phyloP scores from a whole-genome alignment of 1,140 invertebrate species.

The Drosophila cardini region DNA sequence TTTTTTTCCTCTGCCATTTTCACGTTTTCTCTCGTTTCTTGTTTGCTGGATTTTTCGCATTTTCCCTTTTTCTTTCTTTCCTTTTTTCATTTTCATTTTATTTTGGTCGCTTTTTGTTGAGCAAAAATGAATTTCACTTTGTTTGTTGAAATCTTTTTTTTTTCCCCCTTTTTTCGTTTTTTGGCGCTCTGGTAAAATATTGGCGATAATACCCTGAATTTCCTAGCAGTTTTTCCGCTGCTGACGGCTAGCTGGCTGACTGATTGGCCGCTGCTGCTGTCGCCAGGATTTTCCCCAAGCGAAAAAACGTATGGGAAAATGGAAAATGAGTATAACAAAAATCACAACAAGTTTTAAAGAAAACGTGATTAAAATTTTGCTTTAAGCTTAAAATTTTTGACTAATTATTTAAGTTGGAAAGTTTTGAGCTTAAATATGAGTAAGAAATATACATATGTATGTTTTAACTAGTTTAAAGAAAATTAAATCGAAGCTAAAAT shows the following conservation, averaged over 20 bases:
- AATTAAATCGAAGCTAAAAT: too few species aligned
- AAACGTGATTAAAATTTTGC: slow-evolving; percentile 48
- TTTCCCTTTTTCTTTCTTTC: not conserved
- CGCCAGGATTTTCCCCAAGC: not conserved
- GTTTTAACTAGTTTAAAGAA: too few species aligned
- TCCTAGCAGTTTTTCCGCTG: not conserved
- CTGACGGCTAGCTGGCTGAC: too few species aligned
- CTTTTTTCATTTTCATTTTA: slow-evolving; percentile 7
- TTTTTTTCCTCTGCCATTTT: slow-evolving; percentile 38
- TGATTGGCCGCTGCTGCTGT: too few species aligned
- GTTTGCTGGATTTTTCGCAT: slow-evolving; percentile 6
- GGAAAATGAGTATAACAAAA: slow-evolving; percentile 41
- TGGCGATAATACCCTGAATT: slow-evolving; percentile 32
- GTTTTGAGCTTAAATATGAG: too few species aligned
- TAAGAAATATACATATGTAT: too few species aligned
- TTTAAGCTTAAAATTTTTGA: slow-evolving; percentile 1
- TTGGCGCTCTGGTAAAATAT: slow-evolving; percentile 58
- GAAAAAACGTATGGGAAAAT: not conserved
- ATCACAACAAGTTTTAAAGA: slow-evolving; percentile 36
- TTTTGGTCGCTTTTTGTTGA: slow-evolving; percentile 21
- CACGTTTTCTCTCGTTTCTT: slow-evolving; percentile 24
- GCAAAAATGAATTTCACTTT: slow-evolving; percentile 79
- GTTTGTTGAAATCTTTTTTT: slow-evolving; percentile 74
- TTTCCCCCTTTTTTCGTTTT: too few species aligned
- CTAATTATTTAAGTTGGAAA: too few species aligned